Conservation (phyloP, 2,888 invertebrate genomes). For the Drosophila formosana region DNA sequence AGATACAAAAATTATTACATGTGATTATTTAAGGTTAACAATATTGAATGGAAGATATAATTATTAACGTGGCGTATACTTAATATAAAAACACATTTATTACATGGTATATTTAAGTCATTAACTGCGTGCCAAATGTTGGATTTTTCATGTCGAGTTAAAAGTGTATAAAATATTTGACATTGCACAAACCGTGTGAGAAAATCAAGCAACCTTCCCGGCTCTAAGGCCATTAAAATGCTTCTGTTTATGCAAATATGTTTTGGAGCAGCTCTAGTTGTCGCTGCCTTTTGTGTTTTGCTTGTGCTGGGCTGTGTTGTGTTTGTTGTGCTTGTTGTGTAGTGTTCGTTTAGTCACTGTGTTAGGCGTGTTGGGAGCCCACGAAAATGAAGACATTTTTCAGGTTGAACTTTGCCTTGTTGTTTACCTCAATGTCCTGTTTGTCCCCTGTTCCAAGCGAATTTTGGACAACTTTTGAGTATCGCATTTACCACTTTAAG, state of each 20-base stretch:
- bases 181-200: not conserved
- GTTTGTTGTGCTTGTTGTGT: constrained; percentile 28
- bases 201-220: not conserved
- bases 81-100: too few relatives aligned
- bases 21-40: too few relatives aligned
- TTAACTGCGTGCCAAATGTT: too few relatives aligned
- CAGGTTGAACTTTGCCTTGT: constrained; percentile 47
- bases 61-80: too few relatives aligned
- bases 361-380: constrained; percentile 53
- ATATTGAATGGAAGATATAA: too few relatives aligned
- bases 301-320: constrained; percentile 24
- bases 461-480: constrained; percentile 45
- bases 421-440: constrained; percentile 36
- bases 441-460: not conserved
- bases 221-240: constrained; percentile 40
- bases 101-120: too few relatives aligned
- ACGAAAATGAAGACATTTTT: constrained; percentile 70
- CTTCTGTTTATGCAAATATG: constrained; percentile 69
- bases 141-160: too few relatives aligned
- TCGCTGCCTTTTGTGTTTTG: constrained; percentile 48
- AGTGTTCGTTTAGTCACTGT: constrained; percentile 49
- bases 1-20: too few relatives aligned
- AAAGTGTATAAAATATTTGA: too few relatives aligned
- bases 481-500: constrained; percentile 59
- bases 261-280: constrained; percentile 38